These are phyloP conservation scores for Zosterops japonicus DNA, from an alignment of 2,113 vertebrate species.

Conservation along the genomic window DNA sequence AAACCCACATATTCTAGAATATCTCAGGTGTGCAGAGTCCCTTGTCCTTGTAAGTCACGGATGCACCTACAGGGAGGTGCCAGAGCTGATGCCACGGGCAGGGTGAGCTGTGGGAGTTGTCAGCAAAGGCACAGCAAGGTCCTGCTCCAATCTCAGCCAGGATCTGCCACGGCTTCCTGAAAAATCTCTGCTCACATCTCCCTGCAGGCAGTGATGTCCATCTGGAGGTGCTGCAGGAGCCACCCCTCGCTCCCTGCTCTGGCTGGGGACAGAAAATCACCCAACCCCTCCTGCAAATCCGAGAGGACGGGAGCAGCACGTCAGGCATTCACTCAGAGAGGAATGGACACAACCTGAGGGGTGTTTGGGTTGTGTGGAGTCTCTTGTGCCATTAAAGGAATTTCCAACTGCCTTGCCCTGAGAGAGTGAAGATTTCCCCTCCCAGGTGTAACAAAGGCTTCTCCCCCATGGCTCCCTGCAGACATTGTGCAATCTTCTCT, in stretches of 20 bases:
- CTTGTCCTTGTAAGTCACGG: too few relatives aligned
- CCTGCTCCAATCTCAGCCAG: not conserved
- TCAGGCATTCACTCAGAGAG: not conserved
- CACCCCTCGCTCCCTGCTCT: not conserved
- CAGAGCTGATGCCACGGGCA: rapidly evolving
- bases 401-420: too few relatives aligned
- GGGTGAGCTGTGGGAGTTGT: not conserved
- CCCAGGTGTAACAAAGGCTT: too few relatives aligned
- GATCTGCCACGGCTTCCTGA: not conserved
- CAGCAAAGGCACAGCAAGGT: not conserved
- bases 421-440: too few relatives aligned
- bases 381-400: too few relatives aligned
- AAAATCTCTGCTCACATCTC: not conserved
- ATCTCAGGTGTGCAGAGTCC: too few relatives aligned
- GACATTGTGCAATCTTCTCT: too few relatives aligned
- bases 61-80: not conserved
- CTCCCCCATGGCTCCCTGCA: too few relatives aligned
- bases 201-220: not conserved
- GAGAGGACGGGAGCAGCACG: not conserved
- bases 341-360: not conserved
- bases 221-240: not conserved
- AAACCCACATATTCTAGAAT: too few relatives aligned
- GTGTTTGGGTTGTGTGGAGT: not conserved
- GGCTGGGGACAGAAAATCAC: not conserved
- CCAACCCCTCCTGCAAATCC: not conserved